Conservation (phyloP, 2,113 vertebrate genomes). For the Nesogale talazaci region DNA sequence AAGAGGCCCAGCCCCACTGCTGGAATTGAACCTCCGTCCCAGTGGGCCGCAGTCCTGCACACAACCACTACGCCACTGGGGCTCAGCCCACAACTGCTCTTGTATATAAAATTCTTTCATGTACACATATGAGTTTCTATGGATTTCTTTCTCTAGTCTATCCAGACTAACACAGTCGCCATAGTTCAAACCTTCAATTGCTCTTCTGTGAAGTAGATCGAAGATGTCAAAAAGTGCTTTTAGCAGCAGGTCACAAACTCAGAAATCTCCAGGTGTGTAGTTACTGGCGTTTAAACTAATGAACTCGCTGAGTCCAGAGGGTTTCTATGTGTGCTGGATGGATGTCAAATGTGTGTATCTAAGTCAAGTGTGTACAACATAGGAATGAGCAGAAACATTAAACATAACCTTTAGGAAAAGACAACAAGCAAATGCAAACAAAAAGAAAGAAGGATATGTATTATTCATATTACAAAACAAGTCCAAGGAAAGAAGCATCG, state of each 20-base stretch:
- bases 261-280: constrained; percentile 17
- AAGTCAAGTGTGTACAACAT: constrained; percentile 69
- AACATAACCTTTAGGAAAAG: constrained; percentile 77
- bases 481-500: constrained; percentile 67
- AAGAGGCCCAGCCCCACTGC: no score
- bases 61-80: no score
- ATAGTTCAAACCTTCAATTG: not conserved
- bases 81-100: no score
- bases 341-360: constrained; percentile 65
- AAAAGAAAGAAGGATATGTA: constrained; percentile 69
- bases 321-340: constrained; percentile 19
- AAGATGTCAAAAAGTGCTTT: not conserved
- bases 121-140: no score
- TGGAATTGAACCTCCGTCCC: no score
- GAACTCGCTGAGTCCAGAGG: not conserved
- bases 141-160: no score
- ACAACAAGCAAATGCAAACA: constrained; percentile 74
- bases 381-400: constrained; percentile 73
- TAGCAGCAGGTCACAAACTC: not conserved
- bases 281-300: constrained; percentile 59
- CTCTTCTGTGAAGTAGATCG: not conserved
- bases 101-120: no score
- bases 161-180: not conserved
- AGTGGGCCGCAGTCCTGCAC: no score
- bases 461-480: constrained; percentile 76